Conservation (phyloP, 1,140 invertebrate genomes). For the Eupristina koningsbergeri region DNA sequence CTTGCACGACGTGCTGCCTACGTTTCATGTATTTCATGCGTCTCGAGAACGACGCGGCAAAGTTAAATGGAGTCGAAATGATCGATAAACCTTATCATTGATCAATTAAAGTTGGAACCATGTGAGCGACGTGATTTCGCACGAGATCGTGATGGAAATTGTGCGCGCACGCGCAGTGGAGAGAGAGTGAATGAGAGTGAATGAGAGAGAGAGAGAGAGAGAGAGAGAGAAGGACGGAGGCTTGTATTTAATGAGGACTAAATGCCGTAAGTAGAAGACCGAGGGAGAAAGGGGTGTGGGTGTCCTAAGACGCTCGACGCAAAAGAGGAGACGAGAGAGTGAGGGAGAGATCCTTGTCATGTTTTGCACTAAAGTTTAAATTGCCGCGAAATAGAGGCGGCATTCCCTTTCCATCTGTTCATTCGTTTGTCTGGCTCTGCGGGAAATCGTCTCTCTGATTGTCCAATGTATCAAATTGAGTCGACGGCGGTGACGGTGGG, state of each 20-base stretch:
- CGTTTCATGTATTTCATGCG: not conserved
- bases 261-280: not conserved
- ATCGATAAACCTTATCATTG: slow-evolving; percentile 75
- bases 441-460: slow-evolving; percentile 17
- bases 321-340: slow-evolving; percentile 46
- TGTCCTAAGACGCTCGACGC: slow-evolving; percentile 1
- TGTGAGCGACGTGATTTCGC: slow-evolving; percentile 71
- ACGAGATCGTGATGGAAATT: not conserved
- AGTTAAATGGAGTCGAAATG: slow-evolving; percentile 75
- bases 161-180: slow-evolving; percentile 52
- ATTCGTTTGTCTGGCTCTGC: not conserved
- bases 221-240: not conserved
- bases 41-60: slow-evolving; percentile 51
- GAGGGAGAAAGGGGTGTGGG: not conserved
- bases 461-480: slow-evolving; percentile 9
- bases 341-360: slow-evolving; percentile 56
- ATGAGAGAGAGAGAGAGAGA: not conserved
- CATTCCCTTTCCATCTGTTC: not conserved
- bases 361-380: slow-evolving; percentile 66
- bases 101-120: slow-evolving; percentile 75
- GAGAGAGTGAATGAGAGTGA: not conserved
- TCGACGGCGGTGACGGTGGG: too few species aligned
- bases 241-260: slow-evolving; percentile 54
- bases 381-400: slow-evolving; percentile 55
- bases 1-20: not conserved